Evolutionary conservation across 1,140 invertebrate genomes (phyloP), one percentile per base, ranked within the genome.

Genomic region (Lepidurus arcticus): DNA sequence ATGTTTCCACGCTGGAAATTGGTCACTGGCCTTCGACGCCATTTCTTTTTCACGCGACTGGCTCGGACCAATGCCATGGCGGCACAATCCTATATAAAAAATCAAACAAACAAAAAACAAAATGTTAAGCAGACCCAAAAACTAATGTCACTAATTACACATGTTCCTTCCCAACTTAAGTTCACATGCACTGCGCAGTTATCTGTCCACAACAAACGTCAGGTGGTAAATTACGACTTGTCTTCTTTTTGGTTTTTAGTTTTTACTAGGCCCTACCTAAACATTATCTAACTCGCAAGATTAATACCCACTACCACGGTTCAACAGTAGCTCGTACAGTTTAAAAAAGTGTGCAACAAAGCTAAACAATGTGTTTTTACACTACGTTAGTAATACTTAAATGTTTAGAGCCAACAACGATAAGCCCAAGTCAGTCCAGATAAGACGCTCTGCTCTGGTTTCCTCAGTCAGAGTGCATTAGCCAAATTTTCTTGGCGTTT

Each of bases 41-140:
- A 65, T 65, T 65, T 65, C 53, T 65, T 65, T 65, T 65, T 65
- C 53, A 65, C 53, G 21, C 53, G 53, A 65, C 53, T 65, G 53
- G 9, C 21, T 65, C 53, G 53, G 53, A 65, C 53, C 53, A 65
- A 65, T 65, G 53, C 53, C 53, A 65, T 65, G 53, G 53, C 53
- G 53, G 53, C 53, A 65, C 53, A 65, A 65, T 21, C 21, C 53
- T 65, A 21, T 21, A 7, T 1, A 65, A 21, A 65, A 21, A 65
- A 21, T n/a, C 9, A 65, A 65, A 65, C 7, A 65, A 65, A 7
- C 16, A 65, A 47, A 47, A 16, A 47, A 65, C 16, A 65, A 13
- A 65, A 21, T 21, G 21, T 65, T 65, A 65, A 13, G 13, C 13
- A 21, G 7, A 65, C 13, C n/a, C 21, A 65, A 65, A 65, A 21